Conservation (phyloP, 2,888 invertebrate genomes). For the Tortricodes alternella region DNA sequence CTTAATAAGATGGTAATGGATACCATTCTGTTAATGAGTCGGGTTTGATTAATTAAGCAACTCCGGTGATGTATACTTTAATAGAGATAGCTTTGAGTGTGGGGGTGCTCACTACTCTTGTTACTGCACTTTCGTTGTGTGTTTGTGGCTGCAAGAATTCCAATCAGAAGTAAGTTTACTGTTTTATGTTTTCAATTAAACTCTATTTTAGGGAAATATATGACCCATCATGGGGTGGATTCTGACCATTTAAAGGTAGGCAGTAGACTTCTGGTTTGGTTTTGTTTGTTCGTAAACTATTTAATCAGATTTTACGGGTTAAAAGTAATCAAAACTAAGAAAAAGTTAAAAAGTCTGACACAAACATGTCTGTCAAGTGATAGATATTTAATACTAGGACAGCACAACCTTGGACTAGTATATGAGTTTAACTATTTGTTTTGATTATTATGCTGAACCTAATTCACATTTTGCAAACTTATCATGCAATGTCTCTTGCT, state of each 20-base stretch:
- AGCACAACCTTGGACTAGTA: no score
- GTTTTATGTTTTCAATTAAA: neutral
- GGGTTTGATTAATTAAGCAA: conserved; percentile 52
- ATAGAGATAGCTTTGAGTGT: conserved; percentile 71
- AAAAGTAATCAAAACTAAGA: no score
- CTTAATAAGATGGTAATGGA: conserved; percentile 63
- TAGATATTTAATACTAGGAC: no score
- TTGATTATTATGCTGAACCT: conserved; percentile 16
- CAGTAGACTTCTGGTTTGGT: neutral
- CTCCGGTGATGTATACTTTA: conserved; percentile 72
- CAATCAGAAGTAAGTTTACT: conserved; percentile 86
- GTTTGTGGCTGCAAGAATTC: conserved; percentile 89
- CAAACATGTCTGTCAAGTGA: no score
- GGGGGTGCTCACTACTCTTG: conserved; percentile 71
- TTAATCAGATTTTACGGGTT: neutral
- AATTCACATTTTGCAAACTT: conserved; percentile 10
- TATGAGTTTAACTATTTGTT: no score
- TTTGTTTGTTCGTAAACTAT: neutral
- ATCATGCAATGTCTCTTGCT: no score
- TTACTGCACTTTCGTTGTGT: conserved; percentile 84
- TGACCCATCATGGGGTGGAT: no score
- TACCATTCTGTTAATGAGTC: conserved; percentile 42
- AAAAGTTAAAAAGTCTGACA: no score
- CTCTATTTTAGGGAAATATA: no score
- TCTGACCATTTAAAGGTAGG: no score